phyloP scores from a whole-genome alignment of 2,797 vertebrate genomes.

The Falco biarmicus region DNA sequence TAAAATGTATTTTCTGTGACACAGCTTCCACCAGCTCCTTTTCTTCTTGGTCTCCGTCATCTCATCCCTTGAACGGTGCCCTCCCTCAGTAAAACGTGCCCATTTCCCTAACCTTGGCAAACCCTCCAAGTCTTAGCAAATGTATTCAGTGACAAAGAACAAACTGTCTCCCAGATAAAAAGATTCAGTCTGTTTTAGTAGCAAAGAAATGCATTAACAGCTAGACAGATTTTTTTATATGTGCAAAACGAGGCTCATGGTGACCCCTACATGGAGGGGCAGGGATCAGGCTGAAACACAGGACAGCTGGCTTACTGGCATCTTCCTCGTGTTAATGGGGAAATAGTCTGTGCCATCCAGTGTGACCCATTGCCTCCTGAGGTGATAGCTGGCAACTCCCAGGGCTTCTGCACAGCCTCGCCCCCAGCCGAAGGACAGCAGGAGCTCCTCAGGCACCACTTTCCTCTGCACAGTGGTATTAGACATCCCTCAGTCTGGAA shows the following conservation, averaged over 20 bases:
- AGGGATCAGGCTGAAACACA: neutral
- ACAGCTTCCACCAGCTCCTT: neutral
- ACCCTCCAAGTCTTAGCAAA: neutral
- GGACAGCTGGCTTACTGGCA: neutral
- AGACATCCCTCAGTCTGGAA: conserved; percentile 16
- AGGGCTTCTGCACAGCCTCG: neutral
- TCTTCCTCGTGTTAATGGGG: neutral
- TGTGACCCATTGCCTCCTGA: neutral
- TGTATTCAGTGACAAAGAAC: neutral
- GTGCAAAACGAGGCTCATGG: neutral
- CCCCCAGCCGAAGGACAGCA: neutral
- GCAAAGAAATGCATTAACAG: neutral
- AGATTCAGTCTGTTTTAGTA: neutral
- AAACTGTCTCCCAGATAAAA: neutral
- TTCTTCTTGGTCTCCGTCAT: neutral
- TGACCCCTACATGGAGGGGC: neutral
- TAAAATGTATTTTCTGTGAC: neutral
- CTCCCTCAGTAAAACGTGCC: neutral
- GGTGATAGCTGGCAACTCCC: neutral
- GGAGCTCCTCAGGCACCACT: accelerated
- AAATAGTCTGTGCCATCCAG: neutral
- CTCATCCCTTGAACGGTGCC: neutral
- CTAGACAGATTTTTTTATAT: neutral
- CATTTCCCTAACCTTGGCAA: neutral
- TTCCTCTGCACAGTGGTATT: neutral